phyloP scores from a whole-genome alignment of 2,113 vertebrate species.

The Balaeniceps rex region DNA sequence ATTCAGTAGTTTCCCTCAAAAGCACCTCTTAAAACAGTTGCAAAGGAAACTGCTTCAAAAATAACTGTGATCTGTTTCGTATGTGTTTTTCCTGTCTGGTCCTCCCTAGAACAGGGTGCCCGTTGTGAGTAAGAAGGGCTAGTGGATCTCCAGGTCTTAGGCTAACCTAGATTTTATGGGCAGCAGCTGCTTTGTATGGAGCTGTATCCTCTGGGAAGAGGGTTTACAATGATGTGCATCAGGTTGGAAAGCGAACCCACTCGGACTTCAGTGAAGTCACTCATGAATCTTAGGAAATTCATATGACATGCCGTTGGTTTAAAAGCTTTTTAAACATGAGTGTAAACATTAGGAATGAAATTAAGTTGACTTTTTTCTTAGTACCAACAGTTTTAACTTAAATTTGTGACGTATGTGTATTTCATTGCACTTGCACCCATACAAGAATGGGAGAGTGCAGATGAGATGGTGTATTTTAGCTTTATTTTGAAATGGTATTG shows the following conservation, averaged over 20 bases:
- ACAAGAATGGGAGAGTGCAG: neutral
- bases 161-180: neutral
- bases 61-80: rapidly evolving
- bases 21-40: neutral
- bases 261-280: neutral
- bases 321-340: neutral
- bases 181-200: neutral
- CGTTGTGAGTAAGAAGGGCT: rapidly evolving
- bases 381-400: neutral
- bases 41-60: neutral
- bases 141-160: neutral
- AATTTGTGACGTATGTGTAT: neutral
- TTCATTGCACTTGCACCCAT: neutral
- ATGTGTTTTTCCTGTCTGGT: neutral
- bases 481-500: neutral
- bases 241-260: neutral
- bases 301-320: rapidly evolving
- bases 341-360: neutral
- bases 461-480: neutral
- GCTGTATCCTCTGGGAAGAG: neutral
- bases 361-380: neutral
- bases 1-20: neutral
- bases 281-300: neutral
- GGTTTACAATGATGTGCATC: rapidly evolving
- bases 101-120: neutral